Conservation (phyloP, 2,797 vertebrate species). For the Columba guinea region DNA sequence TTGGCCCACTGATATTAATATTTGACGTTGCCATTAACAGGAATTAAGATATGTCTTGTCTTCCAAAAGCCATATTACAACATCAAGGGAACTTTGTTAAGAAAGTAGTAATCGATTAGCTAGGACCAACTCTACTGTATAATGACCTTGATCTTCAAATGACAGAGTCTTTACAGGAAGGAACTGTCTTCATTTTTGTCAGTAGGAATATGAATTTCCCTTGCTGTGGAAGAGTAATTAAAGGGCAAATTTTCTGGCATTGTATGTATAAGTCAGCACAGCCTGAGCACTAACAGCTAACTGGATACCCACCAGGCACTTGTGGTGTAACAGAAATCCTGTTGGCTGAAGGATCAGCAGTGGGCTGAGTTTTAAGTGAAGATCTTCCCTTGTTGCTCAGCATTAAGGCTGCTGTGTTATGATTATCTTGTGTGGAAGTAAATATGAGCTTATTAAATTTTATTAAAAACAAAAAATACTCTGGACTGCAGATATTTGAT, state of each 20-base stretch:
- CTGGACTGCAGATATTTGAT: neutral
- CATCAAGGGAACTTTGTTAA: neutral
- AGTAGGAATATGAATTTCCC: neutral
- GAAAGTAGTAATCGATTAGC: neutral
- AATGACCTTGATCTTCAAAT: neutral
- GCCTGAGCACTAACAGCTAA: neutral
- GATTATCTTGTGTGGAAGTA: neutral
- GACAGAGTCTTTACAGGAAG: neutral
- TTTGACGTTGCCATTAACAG: neutral
- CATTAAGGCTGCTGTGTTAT: neutral
- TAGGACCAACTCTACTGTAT: neutral
- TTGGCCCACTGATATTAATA: neutral
- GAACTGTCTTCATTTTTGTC: neutral
- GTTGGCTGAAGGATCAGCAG: neutral
- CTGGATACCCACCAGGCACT: neutral
- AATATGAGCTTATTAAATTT: neutral
- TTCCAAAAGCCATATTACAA: neutral
- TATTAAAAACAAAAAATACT: neutral
- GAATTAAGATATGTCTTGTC: neutral
- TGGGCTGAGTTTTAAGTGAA: neutral
- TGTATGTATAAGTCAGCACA: neutral
- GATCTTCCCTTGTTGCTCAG: neutral
- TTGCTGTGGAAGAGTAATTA: constrained; percentile 16
- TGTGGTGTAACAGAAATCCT: neutral
- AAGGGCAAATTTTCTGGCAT: constrained; percentile 15